Base-by-base conservation (phyloP, 2,797 vertebrate genomes). In the Esox masquinongy region DNA sequence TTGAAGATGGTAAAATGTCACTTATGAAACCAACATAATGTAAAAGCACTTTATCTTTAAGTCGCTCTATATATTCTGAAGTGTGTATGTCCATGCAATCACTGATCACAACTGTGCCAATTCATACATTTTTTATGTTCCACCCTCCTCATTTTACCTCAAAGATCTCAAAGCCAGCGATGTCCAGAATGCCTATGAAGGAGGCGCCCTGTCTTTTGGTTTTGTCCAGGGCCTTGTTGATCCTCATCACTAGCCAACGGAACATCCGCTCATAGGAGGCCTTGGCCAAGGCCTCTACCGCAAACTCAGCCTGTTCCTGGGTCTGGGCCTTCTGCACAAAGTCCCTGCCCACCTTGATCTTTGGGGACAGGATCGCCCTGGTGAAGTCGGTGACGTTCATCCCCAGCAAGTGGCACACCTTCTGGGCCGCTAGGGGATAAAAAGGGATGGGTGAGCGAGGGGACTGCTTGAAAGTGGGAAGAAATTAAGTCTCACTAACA, bases 291-390 rank as follows among this genome's bases (percentile, higher is more conserved):
- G 96, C 96, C 78, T 97, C 96, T 50, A 95, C 92, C 0, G 95
- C 96, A 86, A 97, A 97, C 83, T 97, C 96, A 0, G 96, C 95
- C 94, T 97, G 80, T 51, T 96, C 96, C 88, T 97, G 96, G 0
- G 95, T 96, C 88, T 97, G 96, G 4, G 96, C 96, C 91, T 96
- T 96, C 88, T 97, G 95, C 74, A 97, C 96, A 0, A 92, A 96
- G 80, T 97, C 96, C 43, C 96, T 88, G 0, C 96, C 96, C 79
- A 97, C 96, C 84, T 97, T 96, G 87, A 97, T 96, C 67, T 95
- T 91, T 24, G 95, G 95, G 8, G 94, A 95, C 64, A 96, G 92
- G 76, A 96, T 96, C 73, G 93, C 86, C 79, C 95, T 90, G 74
- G 94, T 95, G 86, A 96, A 96, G 80, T 96, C 95, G 0, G 93